Evolutionary conservation across 1,140 invertebrate genomes (phyloP).

Genomic region (Drosophila willistoni): DNA sequence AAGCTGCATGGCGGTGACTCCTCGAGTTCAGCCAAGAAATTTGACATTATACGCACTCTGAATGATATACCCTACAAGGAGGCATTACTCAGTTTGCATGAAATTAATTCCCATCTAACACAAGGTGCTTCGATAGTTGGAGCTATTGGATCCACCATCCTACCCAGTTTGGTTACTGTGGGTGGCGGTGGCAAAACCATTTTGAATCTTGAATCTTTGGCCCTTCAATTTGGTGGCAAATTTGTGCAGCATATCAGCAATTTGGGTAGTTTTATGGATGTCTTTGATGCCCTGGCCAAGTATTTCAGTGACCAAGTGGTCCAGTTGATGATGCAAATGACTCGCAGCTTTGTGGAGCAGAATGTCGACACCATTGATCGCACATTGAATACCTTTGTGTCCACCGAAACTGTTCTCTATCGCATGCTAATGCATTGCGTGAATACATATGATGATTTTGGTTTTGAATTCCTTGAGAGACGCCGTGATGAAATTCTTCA

Average conservation of each 20-base stretch:
- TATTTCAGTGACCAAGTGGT: constrained; percentile 57
- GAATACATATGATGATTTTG: constrained; percentile 57
- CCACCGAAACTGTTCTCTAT: constrained; percentile 69
- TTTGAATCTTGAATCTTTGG: constrained; percentile 47
- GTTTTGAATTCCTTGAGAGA: constrained; percentile 50
- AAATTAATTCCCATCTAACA: constrained; percentile 44
- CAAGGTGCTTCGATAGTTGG: constrained; percentile 29
- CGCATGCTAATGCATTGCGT: constrained; percentile 64
- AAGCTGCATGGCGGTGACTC: constrained; percentile 41
- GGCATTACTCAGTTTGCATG: constrained; percentile 52
- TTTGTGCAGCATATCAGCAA: constrained; percentile 70
- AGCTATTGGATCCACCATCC: constrained; percentile 30
- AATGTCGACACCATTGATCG: constrained; percentile 63
- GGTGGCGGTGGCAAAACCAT: constrained; percentile 33
- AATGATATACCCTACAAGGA: constrained; percentile 77
- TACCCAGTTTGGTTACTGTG: constrained; percentile 42
- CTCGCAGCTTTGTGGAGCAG: constrained; percentile 63
- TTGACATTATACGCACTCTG: constrained; percentile 70
- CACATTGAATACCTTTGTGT: constrained; percentile 61
- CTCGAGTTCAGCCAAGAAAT: constrained; percentile 27
- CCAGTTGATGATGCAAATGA: constrained; percentile 57
- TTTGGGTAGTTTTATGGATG: constrained; percentile 54
- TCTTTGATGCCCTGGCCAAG: constrained; percentile 49
- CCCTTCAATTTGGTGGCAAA: constrained; percentile 51
- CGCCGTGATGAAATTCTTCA: constrained; percentile 56